Evolutionary conservation across 2,113 vertebrate genomes (phyloP), one percentile per base, ranked within the genome.

Genomic region (Entelurus aequoreus): DNA sequence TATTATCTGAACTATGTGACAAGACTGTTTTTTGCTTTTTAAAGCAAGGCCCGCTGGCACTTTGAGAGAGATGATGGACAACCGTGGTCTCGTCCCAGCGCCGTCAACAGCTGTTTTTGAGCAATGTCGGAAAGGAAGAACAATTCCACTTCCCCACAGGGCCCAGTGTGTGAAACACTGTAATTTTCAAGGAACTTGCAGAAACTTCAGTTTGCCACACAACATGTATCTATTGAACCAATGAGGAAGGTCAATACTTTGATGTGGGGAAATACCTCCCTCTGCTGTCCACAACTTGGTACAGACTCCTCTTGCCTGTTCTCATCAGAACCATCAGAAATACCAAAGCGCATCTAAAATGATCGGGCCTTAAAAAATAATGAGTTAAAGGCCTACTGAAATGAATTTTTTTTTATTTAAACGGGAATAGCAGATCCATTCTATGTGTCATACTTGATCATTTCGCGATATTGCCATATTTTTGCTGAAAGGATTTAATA

Each of bases 221-320:
- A 19, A 42, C 12, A 14, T 6, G 9, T 38, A 12, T 9, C 12
- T n/a, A 5, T 42, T 57, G 38, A 57, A 57, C 7, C 37, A 11
- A 15, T 11, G 6, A n/a, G 54, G 37, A 38, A 42, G 16, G 16
- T 40, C 14, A 15, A 42, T 56, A 6, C 15, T 12, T 3, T 66
- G n/a, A 15, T 28, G 48, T 75, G 58, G 47, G 65, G 48, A 76
- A 73, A 69, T 21, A 51, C 59, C 73, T 12, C 83, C 76, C 76
- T 74, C 83, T 81, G 13, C 56, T 77, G 85, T 7, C 5, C 16
- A 59, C 2, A 21, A 6, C 9, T 9, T 36, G 47, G 10, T 46
- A 46, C 42, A 46, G 10, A 46, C 42, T 46, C 42, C 42, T 46
- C 42, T 16, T 12, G 4, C 7, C 15, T 46, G 11, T 11, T 46